Conservation (phyloP, 2,797 vertebrate genomes). For the Jordanella pulchra region DNA sequence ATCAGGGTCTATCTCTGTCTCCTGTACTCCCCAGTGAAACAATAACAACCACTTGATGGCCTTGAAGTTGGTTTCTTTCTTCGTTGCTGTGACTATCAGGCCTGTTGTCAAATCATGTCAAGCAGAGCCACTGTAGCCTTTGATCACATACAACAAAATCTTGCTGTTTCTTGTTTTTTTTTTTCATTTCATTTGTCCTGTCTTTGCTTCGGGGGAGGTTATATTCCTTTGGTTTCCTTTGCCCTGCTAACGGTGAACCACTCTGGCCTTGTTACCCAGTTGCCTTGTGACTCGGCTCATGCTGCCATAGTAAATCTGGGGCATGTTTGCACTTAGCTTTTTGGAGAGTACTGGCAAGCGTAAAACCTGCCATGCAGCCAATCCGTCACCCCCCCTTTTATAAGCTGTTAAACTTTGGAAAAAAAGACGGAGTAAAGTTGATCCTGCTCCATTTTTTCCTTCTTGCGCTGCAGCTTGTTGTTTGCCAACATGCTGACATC, state of each 20-base stretch:
- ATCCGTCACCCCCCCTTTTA: constrained; percentile 50
- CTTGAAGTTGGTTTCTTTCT: constrained; percentile 40
- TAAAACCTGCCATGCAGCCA: constrained; percentile 50
- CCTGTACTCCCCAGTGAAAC: constrained; percentile 22
- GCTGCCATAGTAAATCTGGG: constrained; percentile 67
- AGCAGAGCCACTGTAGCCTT: constrained; percentile 7
- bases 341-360: constrained; percentile 54
- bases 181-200: constrained; percentile 1
- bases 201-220: constrained; percentile 11
- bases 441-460: constrained; percentile 25
- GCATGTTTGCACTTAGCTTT: constrained; percentile 68
- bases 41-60: constrained; percentile 44
- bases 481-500: constrained; percentile 33
- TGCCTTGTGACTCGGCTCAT: constrained; percentile 69
- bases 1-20: constrained; percentile 15
- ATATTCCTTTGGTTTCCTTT: constrained; percentile 18
- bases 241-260: constrained; percentile 33
- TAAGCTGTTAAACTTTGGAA: constrained; percentile 42
- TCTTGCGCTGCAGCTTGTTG: constrained; percentile 31
- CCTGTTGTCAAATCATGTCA: constrained; percentile 27
- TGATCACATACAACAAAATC: constrained; percentile 29
- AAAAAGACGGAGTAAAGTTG: constrained; percentile 37
- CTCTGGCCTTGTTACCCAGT: constrained; percentile 62
- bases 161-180: not conserved
- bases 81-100: constrained; percentile 19